A percentile compares a stretch with the other conserved stretches of the same genome.
These are phyloP conservation scores for Thunnus albacares DNA, from an alignment of 2,797 vertebrate genomes.

Conservation along the genomic window DNA sequence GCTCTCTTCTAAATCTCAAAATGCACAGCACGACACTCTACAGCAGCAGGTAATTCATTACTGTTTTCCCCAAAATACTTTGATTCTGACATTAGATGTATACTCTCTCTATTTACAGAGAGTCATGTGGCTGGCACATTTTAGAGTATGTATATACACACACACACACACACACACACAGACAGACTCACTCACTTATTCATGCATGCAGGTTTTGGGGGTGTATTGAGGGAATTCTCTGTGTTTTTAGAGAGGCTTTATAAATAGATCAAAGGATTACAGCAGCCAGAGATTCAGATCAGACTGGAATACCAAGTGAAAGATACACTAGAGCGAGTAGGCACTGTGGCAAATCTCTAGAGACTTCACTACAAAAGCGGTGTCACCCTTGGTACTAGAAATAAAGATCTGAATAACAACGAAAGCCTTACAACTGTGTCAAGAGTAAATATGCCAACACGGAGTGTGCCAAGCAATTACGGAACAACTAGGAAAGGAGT, in stretches of 20 bases:
- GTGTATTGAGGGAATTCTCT: slow-evolving; percentile 55
- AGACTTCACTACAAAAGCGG: slow-evolving; percentile 46
- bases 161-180: neutral
- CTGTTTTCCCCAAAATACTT: slow-evolving; percentile 8
- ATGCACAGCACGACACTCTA: slow-evolving; percentile 3
- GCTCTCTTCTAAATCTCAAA: slow-evolving; percentile 28
- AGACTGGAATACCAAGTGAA: slow-evolving; percentile 70
- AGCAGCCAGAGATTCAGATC: slow-evolving; percentile 65
- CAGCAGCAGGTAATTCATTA: slow-evolving; percentile 9
- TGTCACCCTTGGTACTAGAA: neutral
- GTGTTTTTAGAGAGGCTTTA: slow-evolving; percentile 66
- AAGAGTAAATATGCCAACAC: neutral
- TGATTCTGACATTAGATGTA: slow-evolving; percentile 28
- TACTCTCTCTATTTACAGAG: neutral
- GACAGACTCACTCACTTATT: slow-evolving; percentile 10
- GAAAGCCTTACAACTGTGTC: slow-evolving; percentile 5
- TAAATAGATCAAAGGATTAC: slow-evolving; percentile 76
- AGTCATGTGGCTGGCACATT: slow-evolving; percentile 11
- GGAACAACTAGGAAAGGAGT: neutral
- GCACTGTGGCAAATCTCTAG: slow-evolving; percentile 49
- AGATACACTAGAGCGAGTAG: slow-evolving; percentile 40
- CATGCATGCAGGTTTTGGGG: slow-evolving; percentile 58
- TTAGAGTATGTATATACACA: slow-evolving; percentile 19
- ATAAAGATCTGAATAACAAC: slow-evolving; percentile 25
- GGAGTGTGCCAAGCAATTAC: slow-evolving; percentile 16